These are phyloP conservation scores for Agapornis canus DNA, from an alignment of 2,797 vertebrate species.

Conservation along the genomic window DNA sequence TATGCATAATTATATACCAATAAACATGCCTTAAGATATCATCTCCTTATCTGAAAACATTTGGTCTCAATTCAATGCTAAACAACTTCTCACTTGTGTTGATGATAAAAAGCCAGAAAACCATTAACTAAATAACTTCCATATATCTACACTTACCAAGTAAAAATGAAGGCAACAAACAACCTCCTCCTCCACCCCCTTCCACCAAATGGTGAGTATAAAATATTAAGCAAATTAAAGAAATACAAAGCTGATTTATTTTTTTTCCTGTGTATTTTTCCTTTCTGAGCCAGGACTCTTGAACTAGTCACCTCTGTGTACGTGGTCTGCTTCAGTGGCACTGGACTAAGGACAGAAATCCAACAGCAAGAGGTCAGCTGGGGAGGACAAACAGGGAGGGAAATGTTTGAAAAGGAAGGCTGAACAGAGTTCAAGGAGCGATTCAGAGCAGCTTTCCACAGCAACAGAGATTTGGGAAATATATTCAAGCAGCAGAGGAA, in stretches of 20 bases:
- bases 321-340: background rate
- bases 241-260: background rate
- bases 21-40: slow-evolving; percentile 3
- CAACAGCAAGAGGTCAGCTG: background rate
- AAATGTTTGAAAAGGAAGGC: background rate
- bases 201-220: slow-evolving; percentile 50
- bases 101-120: slow-evolving; percentile 25
- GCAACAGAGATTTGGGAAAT: slow-evolving; percentile 16
- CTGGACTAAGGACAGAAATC: background rate
- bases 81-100: background rate
- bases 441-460: background rate
- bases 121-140: slow-evolving; percentile 47
- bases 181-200: slow-evolving; percentile 53
- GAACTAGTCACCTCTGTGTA: background rate
- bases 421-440: background rate
- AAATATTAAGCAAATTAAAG: slow-evolving; percentile 40
- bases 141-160: background rate
- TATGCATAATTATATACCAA: background rate
- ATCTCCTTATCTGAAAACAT: slow-evolving; percentile 16
- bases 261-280: background rate
- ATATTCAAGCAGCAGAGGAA: background rate
- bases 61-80: background rate
- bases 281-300: background rate
- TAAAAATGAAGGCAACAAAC: slow-evolving; percentile 31
- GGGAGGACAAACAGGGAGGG: background rate